phyloP scores from a whole-genome alignment of 1,140 invertebrate species.

The Neodiprion fabricii region DNA sequence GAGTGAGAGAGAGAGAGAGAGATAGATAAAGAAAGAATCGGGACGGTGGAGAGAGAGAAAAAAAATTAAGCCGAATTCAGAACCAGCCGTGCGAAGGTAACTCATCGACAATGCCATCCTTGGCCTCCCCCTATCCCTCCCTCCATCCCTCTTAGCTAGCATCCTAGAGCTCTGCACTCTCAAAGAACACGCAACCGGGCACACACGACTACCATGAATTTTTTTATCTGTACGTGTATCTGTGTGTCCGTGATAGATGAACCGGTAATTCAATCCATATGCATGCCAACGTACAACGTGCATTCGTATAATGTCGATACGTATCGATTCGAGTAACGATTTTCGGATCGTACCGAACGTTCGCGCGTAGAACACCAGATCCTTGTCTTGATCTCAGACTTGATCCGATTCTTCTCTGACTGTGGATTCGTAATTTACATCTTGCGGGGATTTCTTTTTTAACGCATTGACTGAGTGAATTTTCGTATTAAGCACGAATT shows the following conservation, averaged over 20 bases:
- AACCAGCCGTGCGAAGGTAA: slow-evolving; percentile 6
- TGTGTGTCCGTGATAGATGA: background rate
- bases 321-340: no score
- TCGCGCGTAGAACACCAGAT: no score
- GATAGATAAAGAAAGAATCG: slow-evolving; percentile 22
- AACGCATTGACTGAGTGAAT: no score
- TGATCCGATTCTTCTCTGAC: no score
- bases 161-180: no score
- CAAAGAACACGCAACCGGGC: background rate
- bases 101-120: slow-evolving; percentile 2
- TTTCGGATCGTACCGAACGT: no score
- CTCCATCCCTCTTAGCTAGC: background rate
- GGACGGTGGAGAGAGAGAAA: slow-evolving; percentile 26
- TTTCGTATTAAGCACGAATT: no score
- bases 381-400: no score
- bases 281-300: no score
- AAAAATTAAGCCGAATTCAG: slow-evolving; percentile 7
- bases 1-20: slow-evolving; percentile 3
- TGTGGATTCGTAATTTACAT: no score
- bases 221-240: background rate
- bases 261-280: background rate
- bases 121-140: background rate
- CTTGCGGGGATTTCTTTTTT: no score
- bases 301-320: no score
- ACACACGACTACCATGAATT: slow-evolving; percentile 15